Evolutionary conservation across 2,113 vertebrate genomes (phyloP), one percentile per base, ranked within the genome.

Genomic region (Hiodon tergisus): DNA sequence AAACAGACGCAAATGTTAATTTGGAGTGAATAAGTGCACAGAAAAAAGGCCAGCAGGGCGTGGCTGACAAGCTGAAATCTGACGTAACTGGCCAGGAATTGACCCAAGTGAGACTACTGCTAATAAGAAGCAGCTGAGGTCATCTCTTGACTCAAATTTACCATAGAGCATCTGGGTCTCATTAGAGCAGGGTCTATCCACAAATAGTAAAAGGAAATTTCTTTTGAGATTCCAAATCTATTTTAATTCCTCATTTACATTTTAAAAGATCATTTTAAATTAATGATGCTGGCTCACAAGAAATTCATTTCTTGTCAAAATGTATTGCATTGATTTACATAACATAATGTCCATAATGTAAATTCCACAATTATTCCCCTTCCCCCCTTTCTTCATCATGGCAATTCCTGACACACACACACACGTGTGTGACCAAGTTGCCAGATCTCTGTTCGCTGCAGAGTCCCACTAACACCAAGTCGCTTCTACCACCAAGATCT

Each of bases 401-500:
- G 59, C 13, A 14, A 60, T 60, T 60, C 31, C 31, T 31, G 31
- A 31, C 31, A 31, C 31, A 31, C 31, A 31, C 31, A 31, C 31
- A 31, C 31, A 31, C 31, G n/a, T 59, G 9, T 59, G 58, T 59
- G 58, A 59, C 31, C 31, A 31, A 31, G 31, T 31, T 31, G 31
- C 31, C 31, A 31, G 31, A 31, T 31, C 31, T 31, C 31, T 31
- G 31, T 31, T 31, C 31, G 31, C 31, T 31, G 31, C 31, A 31
- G 31, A 31, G 31, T 31, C 31, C 31, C 31, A 31, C 31, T 31
- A 31, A 31, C 31, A 31, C 31, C 31, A 31, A 31, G 31, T 31
- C 31, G 31, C 31, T 31, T 31, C 31, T 71, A 51, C 46, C 67
- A 71, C 67, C 74, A 76, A 76, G 75, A 71, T 58, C 47, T 76